phyloP scores from a whole-genome alignment of 2,113 vertebrate species.

The Mirza zaza region DNA sequence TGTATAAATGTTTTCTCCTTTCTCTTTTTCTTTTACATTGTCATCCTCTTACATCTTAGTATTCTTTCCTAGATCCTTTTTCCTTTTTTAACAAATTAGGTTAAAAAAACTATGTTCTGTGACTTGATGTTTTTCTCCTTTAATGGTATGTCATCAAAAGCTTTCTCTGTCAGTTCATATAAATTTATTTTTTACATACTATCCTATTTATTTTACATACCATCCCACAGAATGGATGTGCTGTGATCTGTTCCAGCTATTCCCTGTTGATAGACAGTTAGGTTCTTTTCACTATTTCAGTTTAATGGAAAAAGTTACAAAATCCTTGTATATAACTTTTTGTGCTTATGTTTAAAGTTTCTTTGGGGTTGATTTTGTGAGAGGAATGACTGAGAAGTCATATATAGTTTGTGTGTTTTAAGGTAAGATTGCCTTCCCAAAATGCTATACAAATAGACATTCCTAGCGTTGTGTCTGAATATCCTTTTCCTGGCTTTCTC shows the following conservation, averaged over 20 bases:
- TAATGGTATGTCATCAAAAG: no score
- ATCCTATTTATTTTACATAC: neutral
- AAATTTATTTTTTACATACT: neutral
- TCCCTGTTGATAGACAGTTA: neutral
- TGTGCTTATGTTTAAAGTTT: neutral
- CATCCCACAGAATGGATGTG: accelerated
- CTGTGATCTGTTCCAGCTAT: neutral
- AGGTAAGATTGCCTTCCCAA: neutral
- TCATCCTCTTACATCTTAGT: neutral
- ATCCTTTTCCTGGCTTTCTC: neutral
- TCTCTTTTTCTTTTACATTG: neutral
- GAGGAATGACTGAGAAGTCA: neutral
- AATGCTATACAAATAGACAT: neutral
- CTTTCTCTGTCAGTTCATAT: neutral
- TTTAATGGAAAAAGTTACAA: neutral
- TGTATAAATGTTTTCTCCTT: neutral
- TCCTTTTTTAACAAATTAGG: neutral
- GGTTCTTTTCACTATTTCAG: neutral
- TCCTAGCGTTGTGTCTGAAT: neutral
- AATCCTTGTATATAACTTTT: neutral
- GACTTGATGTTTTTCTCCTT: neutral
- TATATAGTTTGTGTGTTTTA: neutral
- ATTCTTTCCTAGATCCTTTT: neutral
- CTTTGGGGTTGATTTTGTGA: neutral
- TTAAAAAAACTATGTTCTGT: neutral